Percentiles rank a stretch among this genome's conserved stretches.
phyloP scores from a whole-genome alignment of 2,113 vertebrate species.

The Tychaedon coryphoeus region DNA sequence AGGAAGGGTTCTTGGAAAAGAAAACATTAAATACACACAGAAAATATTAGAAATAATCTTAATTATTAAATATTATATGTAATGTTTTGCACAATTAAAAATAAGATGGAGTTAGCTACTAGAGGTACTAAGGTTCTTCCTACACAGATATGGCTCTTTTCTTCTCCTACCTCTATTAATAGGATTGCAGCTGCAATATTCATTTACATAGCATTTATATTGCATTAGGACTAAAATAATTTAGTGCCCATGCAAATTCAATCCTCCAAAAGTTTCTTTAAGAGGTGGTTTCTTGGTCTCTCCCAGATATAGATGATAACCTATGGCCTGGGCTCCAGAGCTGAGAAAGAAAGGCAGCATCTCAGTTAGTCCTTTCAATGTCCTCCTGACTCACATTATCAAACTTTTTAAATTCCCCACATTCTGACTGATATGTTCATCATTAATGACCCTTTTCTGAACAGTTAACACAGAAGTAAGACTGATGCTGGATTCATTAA shows the following conservation, averaged over 20 bases:
- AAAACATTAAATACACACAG: neutral
- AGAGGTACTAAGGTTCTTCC: neutral
- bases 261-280: neutral
- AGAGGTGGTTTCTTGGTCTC: neutral
- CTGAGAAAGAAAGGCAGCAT: neutral
- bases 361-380: neutral
- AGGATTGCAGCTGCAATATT: conserved; percentile 4
- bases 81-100: neutral
- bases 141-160: neutral
- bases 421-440: neutral
- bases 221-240: neutral
- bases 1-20: neutral
- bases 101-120: neutral
- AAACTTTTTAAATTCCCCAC: neutral
- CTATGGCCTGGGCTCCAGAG: neutral
- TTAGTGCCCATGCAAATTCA: neutral
- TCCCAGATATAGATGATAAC: neutral
- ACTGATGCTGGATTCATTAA: neutral
- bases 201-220: neutral
- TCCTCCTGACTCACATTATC: neutral
- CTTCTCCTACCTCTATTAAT: conserved; percentile 17
- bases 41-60: neutral
- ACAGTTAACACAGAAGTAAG: neutral
- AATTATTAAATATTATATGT: neutral
- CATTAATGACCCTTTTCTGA: neutral